phyloP scores from a whole-genome alignment of 2,113 vertebrate genomes.

The Sturnira hondurensis region DNA sequence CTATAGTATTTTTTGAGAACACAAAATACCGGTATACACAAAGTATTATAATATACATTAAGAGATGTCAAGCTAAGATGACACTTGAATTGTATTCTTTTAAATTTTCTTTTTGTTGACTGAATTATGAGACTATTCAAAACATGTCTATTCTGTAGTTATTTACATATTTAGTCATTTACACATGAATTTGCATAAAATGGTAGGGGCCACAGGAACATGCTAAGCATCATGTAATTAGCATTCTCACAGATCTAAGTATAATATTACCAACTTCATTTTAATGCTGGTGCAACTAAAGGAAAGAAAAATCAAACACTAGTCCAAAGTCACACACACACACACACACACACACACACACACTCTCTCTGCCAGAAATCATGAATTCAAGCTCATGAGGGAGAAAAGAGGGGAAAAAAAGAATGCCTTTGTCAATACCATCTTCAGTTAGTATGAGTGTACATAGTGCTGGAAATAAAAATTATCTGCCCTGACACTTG shows the following conservation, averaged over 20 bases:
- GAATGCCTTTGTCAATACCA: neutral
- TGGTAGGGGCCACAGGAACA: neutral
- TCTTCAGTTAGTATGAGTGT: neutral
- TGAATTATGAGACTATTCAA: neutral
- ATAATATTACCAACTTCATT: neutral
- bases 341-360: neutral
- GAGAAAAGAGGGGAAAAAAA: neutral
- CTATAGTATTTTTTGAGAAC: neutral
- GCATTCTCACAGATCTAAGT: neutral
- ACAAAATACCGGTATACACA: neutral
- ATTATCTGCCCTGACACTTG: neutral
- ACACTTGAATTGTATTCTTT: neutral
- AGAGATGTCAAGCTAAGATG: slow-evolving; percentile 1
- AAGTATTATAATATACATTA: slow-evolving; percentile 8
- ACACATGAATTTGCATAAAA: neutral
- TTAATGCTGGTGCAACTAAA: neutral
- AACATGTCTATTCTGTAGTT: neutral
- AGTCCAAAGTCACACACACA: neutral
- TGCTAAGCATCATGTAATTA: neutral
- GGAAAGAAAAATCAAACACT: neutral
- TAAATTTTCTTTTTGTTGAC: neutral
- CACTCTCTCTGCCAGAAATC: neutral
- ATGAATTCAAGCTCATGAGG: neutral
- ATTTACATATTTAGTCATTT: slow-evolving; percentile 19
- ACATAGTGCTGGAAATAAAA: neutral